Evolutionary conservation across 2,113 vertebrate species (phyloP), one percentile per base, ranked within the genome.

Genomic region (Trichomycterus rosablanca): DNA sequence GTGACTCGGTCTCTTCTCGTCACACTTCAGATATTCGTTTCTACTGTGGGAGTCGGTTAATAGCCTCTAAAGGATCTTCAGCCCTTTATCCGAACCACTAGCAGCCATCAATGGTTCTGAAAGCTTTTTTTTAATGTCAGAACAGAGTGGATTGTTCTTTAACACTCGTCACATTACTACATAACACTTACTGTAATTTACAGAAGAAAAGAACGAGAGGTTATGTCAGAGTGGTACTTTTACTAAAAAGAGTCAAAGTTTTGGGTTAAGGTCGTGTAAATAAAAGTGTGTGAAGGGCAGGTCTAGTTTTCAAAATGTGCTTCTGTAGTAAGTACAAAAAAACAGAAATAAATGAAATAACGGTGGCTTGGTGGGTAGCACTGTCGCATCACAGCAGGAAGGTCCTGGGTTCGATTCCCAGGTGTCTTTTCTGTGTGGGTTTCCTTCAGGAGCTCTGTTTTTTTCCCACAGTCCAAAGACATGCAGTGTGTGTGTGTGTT

Each of bases 41-140:
- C 32, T 30, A 62, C 39, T 52, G 30, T 66, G 69, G 69, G 63
- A 71, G 49, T 71, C 66, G 42, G 28, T 66, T 66, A 66, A 71
- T 66, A 46, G 63, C 30, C 58, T 66, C 63, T 24, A 45, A 66
- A 71, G 69, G 58, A 71, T 34, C 59, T 66, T 62, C 64, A 56
- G 44, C 40, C 35, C 20, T 49, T 42, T 16, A 49, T 66, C 52
- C 51, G 24, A 30, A 18, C 57, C 19, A 44, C 45, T 66, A 42
- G 15, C 28, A 44, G 63, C 22, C 26, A 57, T 56, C 63, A 30
- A 51, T 16, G 45, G 45, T 37, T 55, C 43, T 54, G 40, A 51
- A 59, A 39, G 56, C 62, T 37, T 19, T 12, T 39, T 43, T 15
- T 4, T 43, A 42, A 60, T 20, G 3, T 4, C 34, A 34, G 42